Evolutionary conservation across 2,113 vertebrate species (phyloP), one percentile per base, ranked within the genome.

Genomic region (Oplegnathus fasciatus): DNA sequence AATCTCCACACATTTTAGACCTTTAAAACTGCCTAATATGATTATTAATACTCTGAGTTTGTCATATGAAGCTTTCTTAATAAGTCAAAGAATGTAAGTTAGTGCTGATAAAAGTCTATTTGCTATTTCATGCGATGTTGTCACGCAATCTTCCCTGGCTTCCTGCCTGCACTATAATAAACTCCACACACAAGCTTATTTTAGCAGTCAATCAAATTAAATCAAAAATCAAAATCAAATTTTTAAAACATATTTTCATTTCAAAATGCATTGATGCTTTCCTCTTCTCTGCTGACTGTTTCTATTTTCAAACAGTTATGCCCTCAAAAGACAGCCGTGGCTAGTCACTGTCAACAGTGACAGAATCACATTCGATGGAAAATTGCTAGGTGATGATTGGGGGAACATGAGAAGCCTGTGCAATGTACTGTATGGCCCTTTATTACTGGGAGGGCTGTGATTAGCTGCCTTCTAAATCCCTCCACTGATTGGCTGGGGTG

Each of bases 401-500:
- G 55, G 83, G 81, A 89, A 89, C 83, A 69, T 7, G 82, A 86
- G 88, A 89, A 66, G 85, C 72, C 87, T 81, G 64, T 66, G 80
- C 72, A 82, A 84, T 86, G 71, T 85, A 84, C 79, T 57, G 64
- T 57, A 73, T 81, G 82, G 62, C 75, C 42, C 58, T 88, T 87
- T 90, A 91, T 91, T 86, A 75, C 9, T n/a, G 71, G 55, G 50
- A 87, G 60, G 50, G 77, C 73, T 61, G 61, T 86, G 82, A 88
- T 87, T 85, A 89, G 87, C 77, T 17, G 73, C 78, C 62, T 32
- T 84, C 75, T 57, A 75, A 83, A 92, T 89, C 79, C 91, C 75
- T 88, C 42, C 74, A 28, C 75, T 85, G 85, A 93, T 90, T 93
- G 91, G 91, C 85, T 66, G 69, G 64, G 58, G 32, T 13, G 44